Percentiles rank a stretch among this genome's conserved stretches.
These are phyloP conservation scores for Ricordea florida DNA, from an alignment of 92 coral and sea anemone genomes.

Conservation along the genomic window DNA sequence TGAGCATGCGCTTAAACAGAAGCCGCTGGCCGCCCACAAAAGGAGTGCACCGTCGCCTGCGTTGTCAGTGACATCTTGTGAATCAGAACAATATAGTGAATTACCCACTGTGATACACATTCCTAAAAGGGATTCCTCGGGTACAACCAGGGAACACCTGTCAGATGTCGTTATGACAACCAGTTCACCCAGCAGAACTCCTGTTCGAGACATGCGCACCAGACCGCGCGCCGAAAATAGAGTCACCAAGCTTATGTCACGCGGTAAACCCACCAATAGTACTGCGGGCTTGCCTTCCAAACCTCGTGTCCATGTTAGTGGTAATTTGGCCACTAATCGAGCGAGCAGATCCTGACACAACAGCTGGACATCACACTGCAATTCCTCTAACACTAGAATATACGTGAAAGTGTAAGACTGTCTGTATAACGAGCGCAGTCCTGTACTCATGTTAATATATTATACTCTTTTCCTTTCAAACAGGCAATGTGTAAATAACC, in stretches of 20 bases:
- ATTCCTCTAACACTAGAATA: too few relatives aligned
- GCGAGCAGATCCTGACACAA: not conserved
- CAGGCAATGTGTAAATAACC: too few relatives aligned
- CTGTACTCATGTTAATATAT: too few relatives aligned
- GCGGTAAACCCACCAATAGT: constrained; percentile 17
- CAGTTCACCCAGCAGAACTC: not conserved
- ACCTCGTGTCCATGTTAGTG: constrained; percentile 42
- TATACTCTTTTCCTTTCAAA: too few relatives aligned
- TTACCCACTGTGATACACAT: constrained; percentile 78
- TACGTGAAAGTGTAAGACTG: too few relatives aligned
- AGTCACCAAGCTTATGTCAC: constrained; percentile 17
- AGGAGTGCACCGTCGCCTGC: constrained; percentile 71
- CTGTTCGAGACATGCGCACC: not conserved
- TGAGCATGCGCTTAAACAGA: constrained; percentile 41
- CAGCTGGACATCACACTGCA: too few relatives aligned
- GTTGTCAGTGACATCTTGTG: constrained; percentile 74
- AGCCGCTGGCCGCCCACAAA: constrained; percentile 60
- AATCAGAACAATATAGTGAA: constrained; percentile 77
- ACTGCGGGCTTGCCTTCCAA: constrained; percentile 56
- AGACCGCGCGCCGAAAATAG: constrained; percentile 2
- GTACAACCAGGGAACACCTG: not conserved
- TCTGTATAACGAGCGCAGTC: too few relatives aligned
- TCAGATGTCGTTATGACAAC: not conserved
- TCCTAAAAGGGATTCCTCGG: constrained; percentile 19
- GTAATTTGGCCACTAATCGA: too few relatives aligned